These are phyloP conservation scores for Pseudobourletiella spinata DNA, from an alignment of 1,140 invertebrate genomes.

Conservation along the genomic window DNA sequence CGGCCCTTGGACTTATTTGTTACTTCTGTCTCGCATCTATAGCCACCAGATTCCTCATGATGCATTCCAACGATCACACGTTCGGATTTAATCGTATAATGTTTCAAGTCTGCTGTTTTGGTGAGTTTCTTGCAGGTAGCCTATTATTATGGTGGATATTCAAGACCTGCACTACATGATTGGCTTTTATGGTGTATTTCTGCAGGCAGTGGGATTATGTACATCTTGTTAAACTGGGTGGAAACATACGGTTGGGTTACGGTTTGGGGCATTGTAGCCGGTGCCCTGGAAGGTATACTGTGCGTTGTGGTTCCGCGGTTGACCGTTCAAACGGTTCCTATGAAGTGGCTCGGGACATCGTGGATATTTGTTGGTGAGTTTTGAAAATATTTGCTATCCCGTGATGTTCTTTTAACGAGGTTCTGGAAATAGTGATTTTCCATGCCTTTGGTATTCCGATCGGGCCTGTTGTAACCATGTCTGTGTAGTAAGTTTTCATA, in stretches of 20 bases:
- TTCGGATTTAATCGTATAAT: constrained; percentile 9
- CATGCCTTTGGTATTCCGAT: constrained; percentile 1
- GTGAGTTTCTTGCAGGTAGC: constrained; percentile 4
- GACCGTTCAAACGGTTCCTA: constrained; percentile 2
- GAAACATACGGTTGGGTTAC: constrained; percentile 8
- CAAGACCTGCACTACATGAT: too few species aligned
- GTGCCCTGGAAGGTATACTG: constrained; percentile 4
- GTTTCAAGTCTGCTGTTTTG: background rate
- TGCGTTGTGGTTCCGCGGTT: background rate
- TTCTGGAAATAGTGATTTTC: background rate
- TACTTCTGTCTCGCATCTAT: constrained; percentile 8
- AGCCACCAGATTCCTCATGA: background rate
- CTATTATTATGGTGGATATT: background rate
- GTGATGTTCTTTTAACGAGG: background rate
- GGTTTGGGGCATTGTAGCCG: constrained; percentile 2
- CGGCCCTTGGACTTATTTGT: background rate
- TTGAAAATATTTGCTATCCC: too few species aligned
- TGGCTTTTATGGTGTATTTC: too few species aligned
- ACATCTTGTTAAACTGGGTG: background rate
- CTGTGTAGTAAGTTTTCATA: constrained; percentile 1
- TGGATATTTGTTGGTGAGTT: constrained; percentile 6
- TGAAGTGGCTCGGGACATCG: background rate
- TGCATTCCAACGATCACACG: background rate
- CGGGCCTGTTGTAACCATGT: constrained; percentile 1
- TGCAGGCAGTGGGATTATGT: constrained; percentile 2